Evolutionary conservation across 2,113 vertebrate genomes (phyloP).

Genomic region (Vulpes lagopus): DNA sequence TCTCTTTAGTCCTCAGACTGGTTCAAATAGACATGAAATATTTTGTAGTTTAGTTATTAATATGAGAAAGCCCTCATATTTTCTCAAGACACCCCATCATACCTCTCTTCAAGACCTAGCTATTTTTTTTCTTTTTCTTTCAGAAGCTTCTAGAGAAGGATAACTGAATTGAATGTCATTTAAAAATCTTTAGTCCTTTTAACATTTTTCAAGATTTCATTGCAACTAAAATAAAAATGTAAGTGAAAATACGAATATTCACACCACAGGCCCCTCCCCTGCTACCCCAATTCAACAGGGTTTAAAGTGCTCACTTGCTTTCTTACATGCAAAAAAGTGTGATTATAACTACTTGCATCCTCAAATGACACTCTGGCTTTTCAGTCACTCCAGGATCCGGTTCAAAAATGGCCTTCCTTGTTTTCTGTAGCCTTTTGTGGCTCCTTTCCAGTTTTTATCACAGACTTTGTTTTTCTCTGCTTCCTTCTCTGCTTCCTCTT

Average conservation of each 20-base stretch:
- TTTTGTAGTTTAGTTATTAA: neutral
- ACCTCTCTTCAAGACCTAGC: neutral
- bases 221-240: slow-evolving; percentile 68
- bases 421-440: slow-evolving; percentile 66
- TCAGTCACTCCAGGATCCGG: slow-evolving; percentile 53
- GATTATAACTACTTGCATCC: slow-evolving; percentile 60
- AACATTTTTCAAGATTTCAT: slow-evolving; percentile 68
- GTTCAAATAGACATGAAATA: neutral
- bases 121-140: slow-evolving; percentile 25
- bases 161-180: neutral
- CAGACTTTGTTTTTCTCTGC: slow-evolving; percentile 77
- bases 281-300: neutral
- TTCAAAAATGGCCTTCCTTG: slow-evolving; percentile 76
- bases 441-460: slow-evolving; percentile 77
- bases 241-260: slow-evolving; percentile 56
- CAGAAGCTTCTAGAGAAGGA: slow-evolving; percentile 61
- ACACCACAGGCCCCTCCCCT: neutral
- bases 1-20: neutral
- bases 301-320: slow-evolving; percentile 32
- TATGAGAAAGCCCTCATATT: slow-evolving; percentile 21
- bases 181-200: slow-evolving; percentile 6
- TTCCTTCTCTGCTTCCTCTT: slow-evolving; percentile 72
- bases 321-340: slow-evolving; percentile 50
- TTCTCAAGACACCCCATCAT: neutral
- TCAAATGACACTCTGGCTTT: slow-evolving; percentile 74